Percentiles rank a stretch among this genome's conserved stretches.
Evolutionary conservation across 2,888 invertebrate genomes (phyloP).

Genomic region (Plagodis pulveraria): DNA sequence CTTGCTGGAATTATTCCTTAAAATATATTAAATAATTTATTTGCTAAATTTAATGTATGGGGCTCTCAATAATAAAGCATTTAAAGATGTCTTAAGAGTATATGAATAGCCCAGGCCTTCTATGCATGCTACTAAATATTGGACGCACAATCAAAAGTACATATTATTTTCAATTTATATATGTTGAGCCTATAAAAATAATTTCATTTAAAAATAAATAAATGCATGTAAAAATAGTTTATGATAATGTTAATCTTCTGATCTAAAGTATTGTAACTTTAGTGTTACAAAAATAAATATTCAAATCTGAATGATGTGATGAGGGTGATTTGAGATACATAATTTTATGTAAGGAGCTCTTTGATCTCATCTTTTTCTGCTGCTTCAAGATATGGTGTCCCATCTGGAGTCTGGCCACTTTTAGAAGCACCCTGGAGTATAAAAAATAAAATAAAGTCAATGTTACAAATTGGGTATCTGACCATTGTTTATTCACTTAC

Average conservation of each 20-base stretch:
- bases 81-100: slow-evolving; percentile 26
- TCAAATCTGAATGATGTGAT: slow-evolving; percentile 47
- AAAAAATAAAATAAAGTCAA: background rate
- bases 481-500: slow-evolving; percentile 78
- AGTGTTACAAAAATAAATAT: slow-evolving; percentile 65
- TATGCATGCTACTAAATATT: slow-evolving; percentile 61
- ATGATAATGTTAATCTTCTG: slow-evolving; percentile 56
- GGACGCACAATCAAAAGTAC: slow-evolving; percentile 73
- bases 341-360: slow-evolving; percentile 84
- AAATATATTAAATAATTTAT: slow-evolving; percentile 72
- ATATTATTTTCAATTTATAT: slow-evolving; percentile 55
- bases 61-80: slow-evolving; percentile 49
- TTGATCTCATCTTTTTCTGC: slow-evolving; percentile 97
- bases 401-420: slow-evolving; percentile 94
- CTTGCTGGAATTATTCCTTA: slow-evolving; percentile 67
- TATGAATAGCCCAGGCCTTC: slow-evolving; percentile 50
- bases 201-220: slow-evolving; percentile 77
- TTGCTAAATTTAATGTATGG: slow-evolving; percentile 72
- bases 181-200: slow-evolving; percentile 80
- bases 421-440: slow-evolving; percentile 90
- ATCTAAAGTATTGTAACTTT: slow-evolving; percentile 58
- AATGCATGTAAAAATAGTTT: slow-evolving; percentile 81
- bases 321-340: slow-evolving; percentile 35
- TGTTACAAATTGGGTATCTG: too few relatives aligned
- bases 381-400: slow-evolving; percentile 93